Base-by-base conservation (phyloP, 2,797 vertebrate species). In the Benthosema pterotum region DNA sequence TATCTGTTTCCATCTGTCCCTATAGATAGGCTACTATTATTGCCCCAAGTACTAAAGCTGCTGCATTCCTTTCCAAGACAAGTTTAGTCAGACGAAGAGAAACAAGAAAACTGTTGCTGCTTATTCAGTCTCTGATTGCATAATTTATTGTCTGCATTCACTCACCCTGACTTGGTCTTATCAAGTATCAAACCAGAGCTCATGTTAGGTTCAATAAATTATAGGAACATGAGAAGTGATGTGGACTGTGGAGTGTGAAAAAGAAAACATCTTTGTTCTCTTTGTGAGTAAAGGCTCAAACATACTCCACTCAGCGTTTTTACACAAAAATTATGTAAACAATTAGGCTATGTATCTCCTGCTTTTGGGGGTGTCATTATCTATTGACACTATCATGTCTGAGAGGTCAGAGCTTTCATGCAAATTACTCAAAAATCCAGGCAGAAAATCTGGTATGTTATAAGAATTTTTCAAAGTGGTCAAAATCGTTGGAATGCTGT, bases 161-260 rank as follows among this genome's bases (percentile, higher is more conserved):
- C 57, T 48, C 12, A 19, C 11, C 32, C 8, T 38, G 32, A 9
- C 32, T 38, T n/a, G 43, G 55, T 19, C 55, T 22, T 19, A 42
- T 57, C 17, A 28, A 43, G 22, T 58, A 5, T 47, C 52, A 8
- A 53, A 53, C n/a, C 57, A 58, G 43, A 46, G 19, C 57, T 25
- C 15, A 19, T 25, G 18, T 58, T 47, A n/a, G 7, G 14, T 28
- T 58, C 14, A 47, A 58, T 48, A 47, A 58, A 48, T 58, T n/a
- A 48, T 58, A 43, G 11, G 43, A 58, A 47, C n/a, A 15, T 18
- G 42, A 47, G n/a, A 47, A 55, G 16, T 42, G 8, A n/a, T 42
- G 8, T 7, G n/a, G 17, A 6, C 12, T 18, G 11, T 50, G n/a
- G 17, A 6, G 19, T 50, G 11, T 50, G n/a, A n/a, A 18, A 9